Evolutionary conservation across 2,113 vertebrate genomes (phyloP).

Genomic region (Rhipidura dahli): DNA sequence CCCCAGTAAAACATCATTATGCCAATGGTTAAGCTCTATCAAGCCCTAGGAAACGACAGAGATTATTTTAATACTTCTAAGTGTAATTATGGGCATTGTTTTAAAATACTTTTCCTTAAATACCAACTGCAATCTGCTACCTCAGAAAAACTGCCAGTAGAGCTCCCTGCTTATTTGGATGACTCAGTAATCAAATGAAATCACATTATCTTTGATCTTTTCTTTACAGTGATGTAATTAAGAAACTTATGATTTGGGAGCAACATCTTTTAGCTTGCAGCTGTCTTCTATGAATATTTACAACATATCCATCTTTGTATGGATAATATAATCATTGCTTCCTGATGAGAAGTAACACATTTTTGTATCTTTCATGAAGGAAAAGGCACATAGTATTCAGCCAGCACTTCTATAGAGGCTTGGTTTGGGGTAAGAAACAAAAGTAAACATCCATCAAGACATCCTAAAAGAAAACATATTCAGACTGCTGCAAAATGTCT

Average conservation of each 20-base stretch:
- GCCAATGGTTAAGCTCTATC: not conserved
- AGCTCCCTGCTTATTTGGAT: slow-evolving; percentile 42
- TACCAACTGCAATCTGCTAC: slow-evolving; percentile 38
- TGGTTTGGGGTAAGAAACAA: not conserved
- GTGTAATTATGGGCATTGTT: slow-evolving; percentile 35
- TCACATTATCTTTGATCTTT: slow-evolving; percentile 58
- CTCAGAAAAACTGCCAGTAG: slow-evolving; percentile 39
- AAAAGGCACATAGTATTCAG: slow-evolving; percentile 37
- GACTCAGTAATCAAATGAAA: slow-evolving; percentile 59
- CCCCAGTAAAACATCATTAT: not conserved
- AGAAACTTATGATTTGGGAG: slow-evolving; percentile 47
- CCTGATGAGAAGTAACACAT: slow-evolving; percentile 29
- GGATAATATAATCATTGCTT: slow-evolving; percentile 23
- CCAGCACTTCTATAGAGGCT: not conserved
- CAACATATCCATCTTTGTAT: slow-evolving; percentile 19
- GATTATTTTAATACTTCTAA: slow-evolving; percentile 21
- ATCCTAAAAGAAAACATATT: not conserved
- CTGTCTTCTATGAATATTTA: slow-evolving; percentile 52
- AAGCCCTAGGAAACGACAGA: not conserved
- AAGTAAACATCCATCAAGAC: not conserved
- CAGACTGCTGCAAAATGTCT: not conserved
- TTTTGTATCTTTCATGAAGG: slow-evolving; percentile 11
- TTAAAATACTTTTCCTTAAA: slow-evolving; percentile 50
- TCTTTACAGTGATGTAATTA: slow-evolving; percentile 57
- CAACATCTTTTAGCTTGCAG: slow-evolving; percentile 53